Conservation (phyloP, 2,797 vertebrate genomes). For the Moxostoma hubbsi region DNA sequence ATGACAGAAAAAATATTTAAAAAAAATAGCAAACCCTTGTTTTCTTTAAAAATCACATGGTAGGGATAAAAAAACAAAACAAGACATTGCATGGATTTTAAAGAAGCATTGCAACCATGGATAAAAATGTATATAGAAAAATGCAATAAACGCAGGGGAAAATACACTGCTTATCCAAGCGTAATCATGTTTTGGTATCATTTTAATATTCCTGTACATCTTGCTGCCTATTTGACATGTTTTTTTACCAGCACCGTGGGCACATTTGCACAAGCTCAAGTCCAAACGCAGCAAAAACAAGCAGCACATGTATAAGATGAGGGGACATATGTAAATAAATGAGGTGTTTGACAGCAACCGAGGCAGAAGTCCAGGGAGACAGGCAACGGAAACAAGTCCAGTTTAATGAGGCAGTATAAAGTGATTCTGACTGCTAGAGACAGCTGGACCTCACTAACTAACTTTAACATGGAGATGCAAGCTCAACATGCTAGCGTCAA, state of each 20-base stretch:
- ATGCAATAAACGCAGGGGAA: background rate
- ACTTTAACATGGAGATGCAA: slow-evolving; percentile 55
- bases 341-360: slow-evolving; percentile 12
- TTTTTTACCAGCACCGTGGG: background rate
- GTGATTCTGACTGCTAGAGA: slow-evolving; percentile 71
- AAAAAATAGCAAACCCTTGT: no score
- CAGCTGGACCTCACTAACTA: slow-evolving; percentile 64
- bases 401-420: slow-evolving; percentile 76
- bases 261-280: background rate
- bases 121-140: background rate
- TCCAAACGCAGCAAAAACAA: background rate
- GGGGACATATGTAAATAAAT: slow-evolving; percentile 31
- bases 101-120: background rate
- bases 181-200: background rate
- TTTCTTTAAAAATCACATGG: no score
- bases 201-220: background rate
- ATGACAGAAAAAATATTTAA: no score
- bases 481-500: slow-evolving; percentile 8
- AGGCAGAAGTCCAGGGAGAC: slow-evolving; percentile 9
- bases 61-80: background rate
- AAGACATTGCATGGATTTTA: background rate
- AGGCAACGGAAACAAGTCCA: slow-evolving; percentile 3
- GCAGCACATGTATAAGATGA: slow-evolving; percentile 8
- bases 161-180: no score
- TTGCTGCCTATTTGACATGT: background rate